Base-by-base conservation (phyloP, 1,140 invertebrate species). In the Gonioctena quinquepunctata region DNA sequence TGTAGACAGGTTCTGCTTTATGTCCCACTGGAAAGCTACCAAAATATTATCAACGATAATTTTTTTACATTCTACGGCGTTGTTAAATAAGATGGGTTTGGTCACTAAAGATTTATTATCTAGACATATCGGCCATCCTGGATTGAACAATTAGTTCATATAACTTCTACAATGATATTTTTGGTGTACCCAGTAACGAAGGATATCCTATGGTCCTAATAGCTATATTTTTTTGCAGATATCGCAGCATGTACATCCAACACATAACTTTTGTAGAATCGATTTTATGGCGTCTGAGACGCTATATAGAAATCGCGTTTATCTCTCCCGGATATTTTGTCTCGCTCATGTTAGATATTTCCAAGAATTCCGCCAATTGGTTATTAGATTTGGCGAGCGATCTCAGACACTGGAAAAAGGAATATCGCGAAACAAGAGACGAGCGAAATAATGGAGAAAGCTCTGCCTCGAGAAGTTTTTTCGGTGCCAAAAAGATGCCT, bases 181-280 rank as follows among this genome's bases (percentile, higher is more conserved):
- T n/a, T n/a, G n/a, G n/a, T n/a, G n/a, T n/a, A n/a, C n/a, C n/a
- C n/a, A n/a, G n/a, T n/a, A n/a, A n/a, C n/a, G n/a, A n/a, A n/a
- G n/a, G n/a, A n/a, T n/a, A n/a, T n/a, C n/a, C n/a, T n/a, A n/a
- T n/a, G n/a, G n/a, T n/a, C n/a, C n/a, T n/a, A n/a, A n/a, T n/a
- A n/a, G n/a, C n/a, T n/a, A n/a, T n/a, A n/a, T n/a, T n/a, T n/a
- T 42, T 18, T 56, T 60, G 18, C 19, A 27, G 18, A 21, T 65
- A 63, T 66, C n/a, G 60, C 33, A 50, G 74, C 27, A 92, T 91
- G 74, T 88, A 94, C 67, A 89, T 95, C 80, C 91, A 95, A 66
- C 93, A 95, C 76, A 91, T 93, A 49, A 88, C 91, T 0, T 83
- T 96, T 21, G 81, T 96, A 13, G 94, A 96, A 82, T 88, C 90